Percentiles rank a stretch among this genome's conserved stretches.
These are phyloP conservation scores for Itoplectis maculator DNA, from an alignment of 2,888 invertebrate species.

Conservation along the genomic window DNA sequence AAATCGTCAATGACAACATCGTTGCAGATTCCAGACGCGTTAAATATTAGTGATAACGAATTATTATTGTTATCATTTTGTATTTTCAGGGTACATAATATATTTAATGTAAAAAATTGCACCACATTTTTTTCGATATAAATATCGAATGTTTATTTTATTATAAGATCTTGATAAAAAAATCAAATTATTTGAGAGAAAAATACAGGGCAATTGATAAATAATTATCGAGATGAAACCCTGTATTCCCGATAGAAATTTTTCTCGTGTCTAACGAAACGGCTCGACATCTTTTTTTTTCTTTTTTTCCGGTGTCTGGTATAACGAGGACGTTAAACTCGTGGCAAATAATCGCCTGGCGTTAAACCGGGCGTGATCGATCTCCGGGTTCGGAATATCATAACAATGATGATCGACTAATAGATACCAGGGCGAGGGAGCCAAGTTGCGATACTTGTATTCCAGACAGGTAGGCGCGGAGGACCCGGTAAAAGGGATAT, in stretches of 20 bases:
- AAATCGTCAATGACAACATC: no score
- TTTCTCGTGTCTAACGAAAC: not conserved
- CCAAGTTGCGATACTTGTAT: constrained; percentile 49
- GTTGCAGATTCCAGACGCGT: no score
- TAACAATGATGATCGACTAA: constrained; percentile 67
- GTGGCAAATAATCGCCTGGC: constrained; percentile 60
- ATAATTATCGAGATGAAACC: no score
- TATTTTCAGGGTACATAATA: no score
- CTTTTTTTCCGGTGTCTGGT: constrained; percentile 27
- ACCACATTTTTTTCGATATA: no score
- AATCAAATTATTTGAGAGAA: no score
- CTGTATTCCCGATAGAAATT: not conserved
- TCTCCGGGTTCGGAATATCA: constrained; percentile 63
- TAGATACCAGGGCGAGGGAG: constrained; percentile 53
- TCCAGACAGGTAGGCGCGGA: constrained; percentile 56
- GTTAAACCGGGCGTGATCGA: constrained; percentile 66
- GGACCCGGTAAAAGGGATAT: constrained; percentile 54
- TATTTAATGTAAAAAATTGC: no score
- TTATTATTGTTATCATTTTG: no score
- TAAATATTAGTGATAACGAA: no score
- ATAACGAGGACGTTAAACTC: constrained; percentile 57
- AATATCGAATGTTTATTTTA: no score
- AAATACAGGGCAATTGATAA: no score
- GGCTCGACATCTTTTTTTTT: not conserved
- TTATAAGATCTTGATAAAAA: no score